Evolutionary conservation across 2,797 vertebrate species (phyloP).

Genomic region (Antrozous pallidus): DNA sequence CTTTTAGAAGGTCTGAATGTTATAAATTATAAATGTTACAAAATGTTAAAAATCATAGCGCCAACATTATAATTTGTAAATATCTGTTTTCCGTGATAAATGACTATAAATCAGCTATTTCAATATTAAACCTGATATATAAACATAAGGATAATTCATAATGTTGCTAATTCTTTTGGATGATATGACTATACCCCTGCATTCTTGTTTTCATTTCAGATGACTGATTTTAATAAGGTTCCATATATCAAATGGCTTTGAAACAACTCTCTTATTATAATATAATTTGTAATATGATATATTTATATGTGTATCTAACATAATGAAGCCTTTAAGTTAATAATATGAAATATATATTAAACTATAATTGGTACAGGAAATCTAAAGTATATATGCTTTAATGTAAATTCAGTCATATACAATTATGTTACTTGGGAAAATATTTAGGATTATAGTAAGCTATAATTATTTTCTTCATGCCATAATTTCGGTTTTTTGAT

Average conservation of each 20-base stretch:
- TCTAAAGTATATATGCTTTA: slow-evolving; percentile 13
- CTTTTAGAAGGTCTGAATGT: not conserved
- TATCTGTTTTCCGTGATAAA: slow-evolving; percentile 7
- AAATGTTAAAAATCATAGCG: not conserved
- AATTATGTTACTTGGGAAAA: slow-evolving; percentile 35
- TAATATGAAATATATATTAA: not conserved
- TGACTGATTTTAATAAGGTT: slow-evolving; percentile 13
- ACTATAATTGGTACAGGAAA: not conserved
- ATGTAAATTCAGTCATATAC: not conserved
- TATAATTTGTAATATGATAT: not conserved
- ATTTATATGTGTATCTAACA: not conserved
- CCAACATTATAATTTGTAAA: not conserved
- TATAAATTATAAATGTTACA: not conserved
- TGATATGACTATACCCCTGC: not conserved
- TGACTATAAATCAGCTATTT: not conserved
- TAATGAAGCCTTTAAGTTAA: slow-evolving; percentile 38
- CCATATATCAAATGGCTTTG: not conserved
- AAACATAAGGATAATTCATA: not conserved
- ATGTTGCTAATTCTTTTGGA: not conserved
- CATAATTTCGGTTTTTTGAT: not conserved
- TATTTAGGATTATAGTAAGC: not conserved
- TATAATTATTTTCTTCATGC: slow-evolving; percentile 43
- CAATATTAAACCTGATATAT: not conserved
- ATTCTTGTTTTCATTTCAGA: slow-evolving; percentile 2
- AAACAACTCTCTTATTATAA: not conserved